These are phyloP conservation scores for Labeo rohita DNA, from an alignment of 2,113 vertebrate genomes.

Conservation along the genomic window DNA sequence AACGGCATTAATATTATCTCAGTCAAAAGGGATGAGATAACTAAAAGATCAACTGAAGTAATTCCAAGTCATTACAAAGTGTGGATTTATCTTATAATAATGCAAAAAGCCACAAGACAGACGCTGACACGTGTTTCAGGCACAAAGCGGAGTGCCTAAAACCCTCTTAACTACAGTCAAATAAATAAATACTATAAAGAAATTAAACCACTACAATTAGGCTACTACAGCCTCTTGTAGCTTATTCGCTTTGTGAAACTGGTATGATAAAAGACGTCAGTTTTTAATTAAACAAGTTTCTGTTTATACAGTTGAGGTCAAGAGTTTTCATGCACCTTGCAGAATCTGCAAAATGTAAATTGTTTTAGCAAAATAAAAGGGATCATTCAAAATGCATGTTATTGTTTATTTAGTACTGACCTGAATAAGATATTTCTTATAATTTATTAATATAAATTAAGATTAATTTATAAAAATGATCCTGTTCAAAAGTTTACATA, in stretches of 20 bases:
- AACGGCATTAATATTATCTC: neutral
- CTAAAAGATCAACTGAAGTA: constrained; percentile 21
- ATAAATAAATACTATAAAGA: neutral
- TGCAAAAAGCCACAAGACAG: neutral
- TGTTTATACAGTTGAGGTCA: too few species aligned
- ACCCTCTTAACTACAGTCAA: neutral
- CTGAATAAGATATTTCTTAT: too few species aligned
- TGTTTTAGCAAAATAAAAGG: too few species aligned
- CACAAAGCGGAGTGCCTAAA: neutral
- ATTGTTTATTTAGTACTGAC: too few species aligned
- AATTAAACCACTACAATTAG: neutral
- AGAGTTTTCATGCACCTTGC: too few species aligned
- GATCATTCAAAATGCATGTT: too few species aligned
- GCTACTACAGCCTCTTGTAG: neutral
- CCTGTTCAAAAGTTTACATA: too few species aligned
- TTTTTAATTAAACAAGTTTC: neutral
- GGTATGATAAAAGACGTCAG: neutral
- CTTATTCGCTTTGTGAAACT: neutral
- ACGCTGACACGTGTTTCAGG: neutral
- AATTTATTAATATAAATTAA: too few species aligned
- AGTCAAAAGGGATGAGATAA: neutral
- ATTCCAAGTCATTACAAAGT: neutral
- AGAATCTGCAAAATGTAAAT: too few species aligned
- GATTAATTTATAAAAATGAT: too few species aligned
- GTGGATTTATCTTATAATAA: constrained; percentile 3